These are phyloP conservation scores for Pavo muticus DNA, from an alignment of 2,113 vertebrate genomes.

Conservation along the genomic window DNA sequence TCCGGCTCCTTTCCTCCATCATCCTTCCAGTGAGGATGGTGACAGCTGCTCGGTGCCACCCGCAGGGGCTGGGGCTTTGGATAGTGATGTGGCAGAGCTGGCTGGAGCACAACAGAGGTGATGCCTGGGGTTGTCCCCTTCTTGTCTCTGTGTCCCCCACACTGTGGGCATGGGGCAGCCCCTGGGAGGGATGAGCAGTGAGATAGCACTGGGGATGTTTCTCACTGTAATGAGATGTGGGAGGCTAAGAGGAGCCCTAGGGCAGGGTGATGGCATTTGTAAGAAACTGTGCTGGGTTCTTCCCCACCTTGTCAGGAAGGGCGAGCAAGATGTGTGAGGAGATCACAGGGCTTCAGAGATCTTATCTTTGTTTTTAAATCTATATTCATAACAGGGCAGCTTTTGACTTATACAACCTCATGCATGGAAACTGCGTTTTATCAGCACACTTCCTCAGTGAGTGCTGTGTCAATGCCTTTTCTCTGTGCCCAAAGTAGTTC, in stretches of 20 bases:
- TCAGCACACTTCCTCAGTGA: neutral
- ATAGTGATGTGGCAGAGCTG: neutral
- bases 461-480: neutral
- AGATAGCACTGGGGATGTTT: neutral
- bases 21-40: neutral
- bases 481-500: neutral
- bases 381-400: neutral
- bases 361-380: neutral
- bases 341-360: neutral
- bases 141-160: neutral
- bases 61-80: neutral
- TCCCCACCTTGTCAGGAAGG: neutral
- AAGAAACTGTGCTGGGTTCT: neutral
- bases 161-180: neutral
- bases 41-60: rapidly evolving
- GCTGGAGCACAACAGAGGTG: neutral
- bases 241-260: neutral
- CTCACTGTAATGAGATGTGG: neutral
- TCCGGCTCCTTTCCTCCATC: neutral
- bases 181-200: rapidly evolving
- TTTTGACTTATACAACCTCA: neutral
- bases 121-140: rapidly evolving
- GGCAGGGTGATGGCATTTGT: neutral
- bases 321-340: neutral
- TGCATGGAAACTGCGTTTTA: neutral